Percentiles rank a stretch among this genome's conserved stretches.
phyloP scores from a whole-genome alignment of 1,140 invertebrate genomes.

The Drosophila ananassae region DNA sequence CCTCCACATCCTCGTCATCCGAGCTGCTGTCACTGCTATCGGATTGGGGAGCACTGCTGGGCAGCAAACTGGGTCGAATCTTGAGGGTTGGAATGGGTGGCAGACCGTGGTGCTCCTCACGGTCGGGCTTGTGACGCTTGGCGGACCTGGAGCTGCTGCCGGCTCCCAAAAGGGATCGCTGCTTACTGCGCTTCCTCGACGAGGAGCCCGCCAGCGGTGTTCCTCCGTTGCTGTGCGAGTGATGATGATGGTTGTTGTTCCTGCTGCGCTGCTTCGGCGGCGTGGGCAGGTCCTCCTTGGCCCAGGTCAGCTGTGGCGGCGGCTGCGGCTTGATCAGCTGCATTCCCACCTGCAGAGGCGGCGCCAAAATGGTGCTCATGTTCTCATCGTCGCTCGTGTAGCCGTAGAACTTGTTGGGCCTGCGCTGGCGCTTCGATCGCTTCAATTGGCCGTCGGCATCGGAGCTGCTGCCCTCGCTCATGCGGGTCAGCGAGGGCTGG shows the following conservation, averaged over 20 bases:
- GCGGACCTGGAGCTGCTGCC: slow-evolving; percentile 22
- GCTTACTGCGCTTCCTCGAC: slow-evolving; percentile 34
- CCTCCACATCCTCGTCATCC: slow-evolving; percentile 56
- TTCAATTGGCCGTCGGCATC: slow-evolving; percentile 86
- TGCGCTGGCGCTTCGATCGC: slow-evolving; percentile 90
- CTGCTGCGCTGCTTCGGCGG: slow-evolving; percentile 67
- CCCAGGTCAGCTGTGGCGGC: slow-evolving; percentile 87
- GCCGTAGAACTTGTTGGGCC: slow-evolving; percentile 93
- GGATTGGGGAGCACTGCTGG: slow-evolving; percentile 31
- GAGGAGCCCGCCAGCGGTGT: slow-evolving; percentile 14
- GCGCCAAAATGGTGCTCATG: slow-evolving; percentile 56
- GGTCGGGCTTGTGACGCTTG: slow-evolving; percentile 54
- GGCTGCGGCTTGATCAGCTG: slow-evolving; percentile 86
- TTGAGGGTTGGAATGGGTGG: slow-evolving; percentile 85
- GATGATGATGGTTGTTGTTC: slow-evolving; percentile 46
- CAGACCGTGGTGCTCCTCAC: slow-evolving; percentile 23
- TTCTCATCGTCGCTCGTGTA: slow-evolving; percentile 92
- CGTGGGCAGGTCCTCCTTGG: slow-evolving; percentile 87
- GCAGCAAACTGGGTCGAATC: slow-evolving; percentile 63
- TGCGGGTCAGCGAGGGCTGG: slow-evolving; percentile 31
- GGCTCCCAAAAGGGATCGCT: slow-evolving; percentile 30
- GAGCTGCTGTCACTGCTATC: slow-evolving; percentile 68
- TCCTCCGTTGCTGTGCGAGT: slow-evolving; percentile 44
- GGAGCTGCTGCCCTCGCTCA: slow-evolving; percentile 82
- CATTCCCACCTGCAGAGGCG: slow-evolving; percentile 68